Percentiles rank a stretch among this genome's conserved stretches.
Conservation (phyloP, 2,888 invertebrate species). For the Panopea generosa region DNA sequence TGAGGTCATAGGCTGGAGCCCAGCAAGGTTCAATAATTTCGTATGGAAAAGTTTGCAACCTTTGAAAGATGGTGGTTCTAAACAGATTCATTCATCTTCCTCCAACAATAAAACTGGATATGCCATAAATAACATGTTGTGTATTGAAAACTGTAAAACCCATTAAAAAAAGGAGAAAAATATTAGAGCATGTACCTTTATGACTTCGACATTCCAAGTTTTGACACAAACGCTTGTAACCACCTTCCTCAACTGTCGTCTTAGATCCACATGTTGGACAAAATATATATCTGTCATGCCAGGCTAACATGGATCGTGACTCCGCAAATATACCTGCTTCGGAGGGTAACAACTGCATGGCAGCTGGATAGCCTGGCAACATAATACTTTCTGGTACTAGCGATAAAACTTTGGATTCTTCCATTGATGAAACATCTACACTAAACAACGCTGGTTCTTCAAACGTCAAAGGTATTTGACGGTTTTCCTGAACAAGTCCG, state of each 20-base stretch:
- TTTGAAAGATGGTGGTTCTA: too few species aligned
- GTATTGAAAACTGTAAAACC: too few species aligned
- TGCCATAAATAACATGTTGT: too few species aligned
- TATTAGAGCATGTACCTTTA: slow-evolving; percentile 71
- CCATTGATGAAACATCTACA: slow-evolving; percentile 70
- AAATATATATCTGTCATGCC: slow-evolving; percentile 85
- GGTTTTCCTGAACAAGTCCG: slow-evolving; percentile 72
- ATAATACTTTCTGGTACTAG: slow-evolving; percentile 65
- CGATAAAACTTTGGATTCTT: slow-evolving; percentile 59
- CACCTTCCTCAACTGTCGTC: slow-evolving; percentile 80
- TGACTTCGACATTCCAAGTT: slow-evolving; percentile 79
- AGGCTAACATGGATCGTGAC: slow-evolving; percentile 84
- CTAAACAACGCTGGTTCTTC: slow-evolving; percentile 80
- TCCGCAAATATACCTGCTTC: slow-evolving; percentile 84
- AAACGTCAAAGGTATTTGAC: slow-evolving; percentile 39
- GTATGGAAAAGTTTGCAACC: too few species aligned
- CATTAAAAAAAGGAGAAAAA: too few species aligned
- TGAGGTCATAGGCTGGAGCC: too few species aligned
- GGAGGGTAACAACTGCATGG: slow-evolving; percentile 74
- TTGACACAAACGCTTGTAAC: slow-evolving; percentile 81
- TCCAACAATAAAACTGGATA: too few species aligned
- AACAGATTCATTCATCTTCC: too few species aligned
- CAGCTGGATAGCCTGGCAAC: slow-evolving; percentile 69
- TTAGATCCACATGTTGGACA: slow-evolving; percentile 85
- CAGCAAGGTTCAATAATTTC: too few species aligned